These are phyloP conservation scores for Tetramorium simillimum DNA, from an alignment of 1,140 invertebrate genomes.

Conservation along the genomic window DNA sequence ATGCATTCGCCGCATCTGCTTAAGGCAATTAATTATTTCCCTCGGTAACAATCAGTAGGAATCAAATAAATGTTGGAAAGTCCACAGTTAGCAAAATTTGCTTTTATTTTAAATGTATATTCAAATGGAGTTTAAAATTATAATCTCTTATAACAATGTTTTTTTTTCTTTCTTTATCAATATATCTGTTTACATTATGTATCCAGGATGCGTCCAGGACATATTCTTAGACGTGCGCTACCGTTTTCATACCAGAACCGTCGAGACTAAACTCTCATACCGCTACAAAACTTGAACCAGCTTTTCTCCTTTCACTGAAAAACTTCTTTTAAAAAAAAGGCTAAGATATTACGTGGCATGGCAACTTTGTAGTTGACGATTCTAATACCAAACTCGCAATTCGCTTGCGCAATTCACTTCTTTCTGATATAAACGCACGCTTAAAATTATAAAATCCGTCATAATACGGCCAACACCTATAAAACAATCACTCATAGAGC, in stretches of 20 bases:
- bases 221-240: neutral
- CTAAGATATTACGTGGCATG: constrained; percentile 9
- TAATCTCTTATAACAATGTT: neutral
- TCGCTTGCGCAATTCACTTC: neutral
- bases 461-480: neutral
- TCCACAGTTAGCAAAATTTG: constrained; percentile 8
- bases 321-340: neutral
- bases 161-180: neutral
- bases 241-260: neutral
- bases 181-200: neutral
- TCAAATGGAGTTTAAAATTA: constrained; percentile 22
- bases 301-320: neutral
- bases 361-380: neutral
- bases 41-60: neutral
- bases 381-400: neutral
- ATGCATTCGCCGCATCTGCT: neutral
- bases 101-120: constrained; percentile 42
- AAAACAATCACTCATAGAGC: constrained; percentile 19
- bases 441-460: constrained; percentile 6
- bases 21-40: neutral
- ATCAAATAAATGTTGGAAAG: neutral
- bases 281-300: neutral
- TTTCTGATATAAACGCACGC: neutral
- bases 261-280: neutral
- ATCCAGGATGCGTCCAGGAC: neutral